Conservation (phyloP, 1,140 invertebrate genomes). For the Euwallacea similis region DNA sequence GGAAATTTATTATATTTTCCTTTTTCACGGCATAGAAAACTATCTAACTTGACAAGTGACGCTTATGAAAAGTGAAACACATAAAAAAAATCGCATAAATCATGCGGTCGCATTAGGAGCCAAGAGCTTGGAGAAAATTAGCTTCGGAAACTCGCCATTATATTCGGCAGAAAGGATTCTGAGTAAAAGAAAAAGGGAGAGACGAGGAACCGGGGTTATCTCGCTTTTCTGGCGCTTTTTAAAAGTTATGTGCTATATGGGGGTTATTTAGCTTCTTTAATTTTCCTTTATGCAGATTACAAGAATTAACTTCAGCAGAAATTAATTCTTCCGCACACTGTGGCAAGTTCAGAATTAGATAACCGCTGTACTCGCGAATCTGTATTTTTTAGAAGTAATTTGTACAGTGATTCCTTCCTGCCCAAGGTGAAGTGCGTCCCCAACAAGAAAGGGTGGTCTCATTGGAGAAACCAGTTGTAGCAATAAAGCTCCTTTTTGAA, state of each 20-base stretch:
- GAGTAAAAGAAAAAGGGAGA: slow-evolving; percentile 1
- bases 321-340: too few relatives aligned
- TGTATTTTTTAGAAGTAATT: too few relatives aligned
- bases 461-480: too few relatives aligned
- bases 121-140: slow-evolving; percentile 29
- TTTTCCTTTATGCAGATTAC: too few relatives aligned
- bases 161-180: slow-evolving; percentile 22
- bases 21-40: slow-evolving; percentile 25
- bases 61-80: slow-evolving; percentile 33
- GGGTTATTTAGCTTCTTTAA: too few relatives aligned
- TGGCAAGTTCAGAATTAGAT: too few relatives aligned
- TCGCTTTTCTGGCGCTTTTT: slow-evolving; percentile 2
- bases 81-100: slow-evolving; percentile 31
- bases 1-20: slow-evolving; percentile 29
- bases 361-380: too few relatives aligned
- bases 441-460: too few relatives aligned
- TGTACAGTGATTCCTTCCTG: too few relatives aligned
- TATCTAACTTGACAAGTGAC: slow-evolving; percentile 26
- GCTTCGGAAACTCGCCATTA: slow-evolving; percentile 25
- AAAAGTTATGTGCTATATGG: not conserved
- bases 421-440: too few relatives aligned
- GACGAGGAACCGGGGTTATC: not conserved
- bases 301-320: too few relatives aligned
- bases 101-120: slow-evolving; percentile 21
- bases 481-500: too few relatives aligned